Base-by-base conservation (phyloP, 2,113 vertebrate species). In the Sialia sialis region DNA sequence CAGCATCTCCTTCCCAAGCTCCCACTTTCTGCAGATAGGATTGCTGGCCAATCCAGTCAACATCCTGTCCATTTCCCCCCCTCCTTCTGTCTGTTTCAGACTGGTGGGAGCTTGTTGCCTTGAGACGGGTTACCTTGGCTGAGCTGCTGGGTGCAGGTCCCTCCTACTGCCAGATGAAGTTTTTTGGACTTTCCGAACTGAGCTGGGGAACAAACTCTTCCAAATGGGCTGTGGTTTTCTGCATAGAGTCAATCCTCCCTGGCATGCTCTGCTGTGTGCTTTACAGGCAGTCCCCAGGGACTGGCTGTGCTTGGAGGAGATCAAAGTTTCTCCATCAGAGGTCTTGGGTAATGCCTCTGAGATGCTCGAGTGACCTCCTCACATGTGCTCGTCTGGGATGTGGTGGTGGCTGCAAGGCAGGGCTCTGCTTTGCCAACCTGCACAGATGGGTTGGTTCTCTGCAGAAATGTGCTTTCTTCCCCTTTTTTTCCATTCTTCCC, bases 341-440 rank as follows among this genome's bases (percentile, higher is more conserved):
- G 39, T 67, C 59, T 90, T 30, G 39, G 59, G 82, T 41, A 62
- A 8, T 46, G 75, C 55, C 49, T 74, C 43, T 0, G 5, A 86
- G 76, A 74, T 80, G 46, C 27, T 49, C 9, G 27, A 66, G 36
- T 77, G 89, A 23, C 39, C 27, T 88, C 63, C 48, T 91, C 48
- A 13, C 2, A 2, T 16, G 13, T 23, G 15, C 10, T 77, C 3
- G 30, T 86, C 7, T 3, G 36, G 72, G 79, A 67, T 0, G 0
- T 41, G 13, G 27, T 55, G 30, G n/a, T n/a, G 21, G 13, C 27
- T 75, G 34, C 13, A 70, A 11, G 49, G n/a, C 23, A 52, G 36
- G 52, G 59, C 18, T 22, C 34, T 74, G 23, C 22, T 15, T 73
- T 83, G 39, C 51, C 4, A 5, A 25, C 48, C 26, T 84, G 19